Evolutionary conservation across 2,888 invertebrate genomes (phyloP), one percentile per base, ranked within the genome.

Genomic region (Leptopterna dolabrata): DNA sequence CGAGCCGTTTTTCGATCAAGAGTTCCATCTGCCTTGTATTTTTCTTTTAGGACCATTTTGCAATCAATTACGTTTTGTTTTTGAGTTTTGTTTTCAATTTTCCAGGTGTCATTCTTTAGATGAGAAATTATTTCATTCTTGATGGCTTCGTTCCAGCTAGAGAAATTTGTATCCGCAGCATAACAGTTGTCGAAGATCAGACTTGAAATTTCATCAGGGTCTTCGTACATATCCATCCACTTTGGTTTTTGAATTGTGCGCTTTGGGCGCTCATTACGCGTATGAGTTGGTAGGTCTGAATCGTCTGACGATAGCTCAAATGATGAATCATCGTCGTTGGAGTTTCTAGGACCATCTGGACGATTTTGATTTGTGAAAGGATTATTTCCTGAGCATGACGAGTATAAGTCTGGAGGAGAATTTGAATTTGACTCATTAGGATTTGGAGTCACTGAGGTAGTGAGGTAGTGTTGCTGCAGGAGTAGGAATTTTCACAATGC

Each of bases 191-290:
- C 76, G n/a, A 43, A 76, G 36, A 76, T 76, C 24, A 76, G 76
- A 43, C 45, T 76, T 43, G 76, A 76, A 76, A 76, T 76, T 14
- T 76, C 76, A 45, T 76, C 45, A 19, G 76, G 76, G 36, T 76
- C 76, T n/a, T 76, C 76, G n/a, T 76, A 76, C 7, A 13, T 43
- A 41, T 76, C 76, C 76, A 76, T 76, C 76, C 76, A 76, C 45
- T 43, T 36, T 43, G 76, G 76, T 76, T 76, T 76, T 13, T 19
- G 41, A 24, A 41, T 76, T 14, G 45, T 76, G 43, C 76, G 41
- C 11, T 24, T 13, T 36, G 76, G 76, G 16, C 76, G 41, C 24
- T 43, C 43, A 76, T 76, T 43, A 2, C 4, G 14, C n/a, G 9
- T 11, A 36, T 27, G 73, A 43, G 76, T 13, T 73, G 70, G 16